A percentile compares a stretch with the other conserved stretches of the same genome.
These are phyloP conservation scores for Gerris lacustris DNA, from an alignment of 2,888 invertebrate species.

Conservation along the genomic window DNA sequence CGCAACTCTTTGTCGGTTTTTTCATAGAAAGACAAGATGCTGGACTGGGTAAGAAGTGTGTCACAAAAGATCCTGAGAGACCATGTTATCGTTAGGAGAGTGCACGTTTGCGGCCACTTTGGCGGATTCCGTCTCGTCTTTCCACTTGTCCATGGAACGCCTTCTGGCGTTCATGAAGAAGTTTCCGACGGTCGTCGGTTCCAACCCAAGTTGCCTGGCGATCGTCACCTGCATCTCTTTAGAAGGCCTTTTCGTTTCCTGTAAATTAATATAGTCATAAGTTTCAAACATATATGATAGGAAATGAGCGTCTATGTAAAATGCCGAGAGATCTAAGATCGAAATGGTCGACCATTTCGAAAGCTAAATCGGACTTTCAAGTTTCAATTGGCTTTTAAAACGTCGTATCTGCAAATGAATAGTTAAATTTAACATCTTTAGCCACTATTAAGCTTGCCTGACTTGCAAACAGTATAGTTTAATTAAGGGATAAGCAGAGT, in stretches of 20 bases:
- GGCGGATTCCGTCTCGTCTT: conserved; percentile 70
- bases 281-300: conserved; percentile 9
- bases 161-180: conserved; percentile 99
- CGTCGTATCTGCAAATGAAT: no score
- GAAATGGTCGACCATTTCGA: no score
- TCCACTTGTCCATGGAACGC: conserved; percentile 96
- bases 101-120: conserved; percentile 36
- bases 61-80: conserved; percentile 30
- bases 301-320: neutral
- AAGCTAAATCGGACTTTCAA: no score
- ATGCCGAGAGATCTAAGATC: no score
- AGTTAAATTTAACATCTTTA: no score
- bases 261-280: conserved; percentile 33
- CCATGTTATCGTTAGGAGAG: conserved; percentile 26
- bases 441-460: no score
- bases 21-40: conserved; percentile 30
- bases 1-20: conserved; percentile 16
- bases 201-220: conserved; percentile 88
- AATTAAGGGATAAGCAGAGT: no score
- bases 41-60: conserved; percentile 30
- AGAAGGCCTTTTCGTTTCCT: conserved; percentile 98
- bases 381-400: no score
- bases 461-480: no score
- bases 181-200: conserved; percentile 96
- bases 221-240: conserved; percentile 99